A percentile compares a stretch with the other conserved stretches of the same genome.
Conservation (phyloP, 1,140 invertebrate genomes). For the Drosophila aff. region DNA sequence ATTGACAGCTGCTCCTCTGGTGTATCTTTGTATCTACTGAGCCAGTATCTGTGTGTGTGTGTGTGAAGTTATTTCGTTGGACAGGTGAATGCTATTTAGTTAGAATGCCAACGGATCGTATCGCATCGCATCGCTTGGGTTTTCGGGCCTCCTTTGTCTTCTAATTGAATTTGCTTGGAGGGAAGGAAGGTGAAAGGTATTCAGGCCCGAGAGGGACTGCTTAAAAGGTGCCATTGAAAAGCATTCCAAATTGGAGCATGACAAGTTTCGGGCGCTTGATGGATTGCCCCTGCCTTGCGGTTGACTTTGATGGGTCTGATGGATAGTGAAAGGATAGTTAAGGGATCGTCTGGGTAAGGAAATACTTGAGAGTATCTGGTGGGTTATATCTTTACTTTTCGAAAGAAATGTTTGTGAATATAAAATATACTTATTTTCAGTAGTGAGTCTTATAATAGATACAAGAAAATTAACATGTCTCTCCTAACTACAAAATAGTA, state of each 20-base stretch:
- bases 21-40: conserved; percentile 45
- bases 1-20: conserved; percentile 71
- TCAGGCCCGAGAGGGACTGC: neutral
- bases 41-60: conserved; percentile 12
- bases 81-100: conserved; percentile 81
- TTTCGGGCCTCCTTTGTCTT: conserved; percentile 54
- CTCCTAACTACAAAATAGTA: too few species aligned
- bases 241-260: conserved; percentile 78
- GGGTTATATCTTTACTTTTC: neutral
- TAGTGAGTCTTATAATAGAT: neutral
- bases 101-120: conserved; percentile 65
- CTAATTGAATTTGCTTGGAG: conserved; percentile 72
- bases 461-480: neutral
- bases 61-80: conserved; percentile 61
- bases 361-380: conserved; percentile 4
- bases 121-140: conserved; percentile 28
- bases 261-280: conserved; percentile 65
- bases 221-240: conserved; percentile 73
- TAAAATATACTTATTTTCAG: neutral
- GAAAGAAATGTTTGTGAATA: neutral
- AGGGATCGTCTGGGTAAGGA: conserved; percentile 21
- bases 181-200: conserved; percentile 47
- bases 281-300: conserved; percentile 64
- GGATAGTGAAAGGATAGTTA: conserved; percentile 55
- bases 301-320: conserved; percentile 51